Percentiles rank a stretch among this genome's conserved stretches.
These are phyloP conservation scores for Poeciliopsis presidionis DNA, from an alignment of 2,797 vertebrate species.

Conservation along the genomic window DNA sequence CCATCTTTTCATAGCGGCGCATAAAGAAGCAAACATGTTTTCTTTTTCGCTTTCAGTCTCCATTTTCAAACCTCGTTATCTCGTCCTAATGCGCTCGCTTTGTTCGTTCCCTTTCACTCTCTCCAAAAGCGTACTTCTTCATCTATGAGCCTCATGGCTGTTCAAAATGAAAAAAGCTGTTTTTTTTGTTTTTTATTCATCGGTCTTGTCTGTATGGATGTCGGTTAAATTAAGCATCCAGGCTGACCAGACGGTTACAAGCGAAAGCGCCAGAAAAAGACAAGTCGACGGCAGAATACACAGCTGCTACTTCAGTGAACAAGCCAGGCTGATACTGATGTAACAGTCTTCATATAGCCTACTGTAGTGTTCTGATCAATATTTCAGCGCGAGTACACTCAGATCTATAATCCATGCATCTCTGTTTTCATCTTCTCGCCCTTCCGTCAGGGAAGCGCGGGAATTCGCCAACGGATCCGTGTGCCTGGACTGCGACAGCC, in stretches of 20 bases:
- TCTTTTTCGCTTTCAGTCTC: background rate
- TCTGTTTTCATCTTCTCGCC: constrained; percentile 50
- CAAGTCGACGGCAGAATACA: background rate
- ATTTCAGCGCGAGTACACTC: constrained; percentile 54
- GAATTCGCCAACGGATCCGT: constrained; percentile 92
- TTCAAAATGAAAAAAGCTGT: constrained; percentile 38
- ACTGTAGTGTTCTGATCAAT: constrained; percentile 53
- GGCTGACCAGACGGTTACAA: constrained; percentile 58
- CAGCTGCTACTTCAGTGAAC: constrained; percentile 2
- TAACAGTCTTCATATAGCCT: constrained; percentile 33
- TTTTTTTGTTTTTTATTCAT: constrained; percentile 72
- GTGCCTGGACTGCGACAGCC: constrained; percentile 93
- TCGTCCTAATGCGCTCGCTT: background rate
- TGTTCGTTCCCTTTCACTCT: background rate
- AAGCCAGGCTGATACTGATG: constrained; percentile 10
- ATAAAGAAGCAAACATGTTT: constrained; percentile 14
- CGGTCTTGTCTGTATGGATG: constrained; percentile 56
- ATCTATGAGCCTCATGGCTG: constrained; percentile 21
- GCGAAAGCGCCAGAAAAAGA: constrained; percentile 22
- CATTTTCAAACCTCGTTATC: background rate
- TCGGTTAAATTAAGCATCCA: constrained; percentile 64
- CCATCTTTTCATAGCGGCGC: constrained; percentile 9
- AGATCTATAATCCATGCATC: constrained; percentile 67
- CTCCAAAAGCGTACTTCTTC: constrained; percentile 2
- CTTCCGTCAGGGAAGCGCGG: constrained; percentile 86